Conservation (phyloP, 1,140 invertebrate genomes). For the Heliothis virescens region DNA sequence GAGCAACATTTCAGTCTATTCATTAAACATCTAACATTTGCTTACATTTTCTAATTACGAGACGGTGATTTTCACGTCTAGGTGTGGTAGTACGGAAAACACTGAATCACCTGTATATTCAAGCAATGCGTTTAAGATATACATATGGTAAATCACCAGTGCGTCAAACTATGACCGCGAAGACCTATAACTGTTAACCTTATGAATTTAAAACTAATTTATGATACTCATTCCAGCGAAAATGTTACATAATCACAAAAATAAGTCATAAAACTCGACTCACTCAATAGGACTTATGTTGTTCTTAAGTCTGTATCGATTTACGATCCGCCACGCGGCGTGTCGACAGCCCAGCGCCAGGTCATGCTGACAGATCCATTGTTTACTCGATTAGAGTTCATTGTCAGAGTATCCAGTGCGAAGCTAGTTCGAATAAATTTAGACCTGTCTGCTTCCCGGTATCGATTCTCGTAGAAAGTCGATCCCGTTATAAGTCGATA, state of each 20-base stretch:
- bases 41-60: not conserved
- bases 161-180: too few relatives aligned
- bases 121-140: constrained; percentile 31
- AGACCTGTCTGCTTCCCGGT: constrained; percentile 75
- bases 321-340: constrained; percentile 75
- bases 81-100: not conserved
- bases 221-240: not conserved
- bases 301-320: constrained; percentile 78
- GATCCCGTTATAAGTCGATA: constrained; percentile 27
- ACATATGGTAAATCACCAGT: not conserved
- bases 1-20: not conserved
- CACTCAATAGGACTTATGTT: constrained; percentile 78
- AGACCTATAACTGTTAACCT: too few relatives aligned
- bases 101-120: constrained; percentile 1
- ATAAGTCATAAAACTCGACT: constrained; percentile 74
- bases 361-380: constrained; percentile 76
- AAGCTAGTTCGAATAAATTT: constrained; percentile 82
- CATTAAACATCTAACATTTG: not conserved
- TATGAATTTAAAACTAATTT: too few relatives aligned
- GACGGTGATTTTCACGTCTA: not conserved
- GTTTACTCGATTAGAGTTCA: constrained; percentile 84
- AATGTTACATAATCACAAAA: constrained; percentile 69
- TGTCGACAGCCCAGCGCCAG: constrained; percentile 79
- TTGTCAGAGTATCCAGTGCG: constrained; percentile 81
- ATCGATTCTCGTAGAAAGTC: constrained; percentile 61